A percentile compares a stretch with the other conserved stretches of the same genome.
These are phyloP conservation scores for Pachyrhynchus sulphureomaculatus DNA, from an alignment of 1,140 invertebrate species.

Conservation along the genomic window DNA sequence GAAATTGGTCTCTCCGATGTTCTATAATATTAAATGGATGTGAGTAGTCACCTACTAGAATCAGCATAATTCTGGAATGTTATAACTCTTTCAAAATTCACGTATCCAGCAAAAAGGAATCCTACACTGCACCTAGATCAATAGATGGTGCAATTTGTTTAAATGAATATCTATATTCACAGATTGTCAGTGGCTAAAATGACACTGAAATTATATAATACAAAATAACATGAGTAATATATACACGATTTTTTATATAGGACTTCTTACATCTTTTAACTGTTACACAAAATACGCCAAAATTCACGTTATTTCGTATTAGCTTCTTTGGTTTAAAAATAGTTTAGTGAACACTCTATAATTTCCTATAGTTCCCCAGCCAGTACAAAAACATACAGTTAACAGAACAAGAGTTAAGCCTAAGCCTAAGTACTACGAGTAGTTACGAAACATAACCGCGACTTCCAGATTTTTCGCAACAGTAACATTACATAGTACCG, in stretches of 20 bases:
- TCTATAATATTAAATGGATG: too few species aligned
- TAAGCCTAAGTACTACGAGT: too few species aligned
- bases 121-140: too few species aligned
- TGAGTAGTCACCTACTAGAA: too few species aligned
- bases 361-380: background rate
- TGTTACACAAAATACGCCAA: conserved; percentile 21
- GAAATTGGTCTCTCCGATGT: too few species aligned
- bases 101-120: too few species aligned
- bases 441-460: too few species aligned
- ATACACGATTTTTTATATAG: too few species aligned
- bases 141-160: conserved; percentile 2
- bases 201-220: conserved; percentile 29
- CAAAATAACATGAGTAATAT: conserved; percentile 38
- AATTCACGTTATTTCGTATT: conserved; percentile 41
- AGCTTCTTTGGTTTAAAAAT: conserved; percentile 49
- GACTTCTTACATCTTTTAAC: conserved; percentile 22
- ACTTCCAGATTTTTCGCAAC: too few species aligned
- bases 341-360: conserved; percentile 35
- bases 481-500: too few species aligned
- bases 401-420: background rate
- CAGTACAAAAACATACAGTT: background rate
- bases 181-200: conserved; percentile 3
- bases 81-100: too few species aligned
- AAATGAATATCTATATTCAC: conserved; percentile 17
- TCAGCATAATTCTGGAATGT: too few species aligned